phyloP scores from a whole-genome alignment of 64 coral and sea anemone genomes.

The Pachyseris speciosa region DNA sequence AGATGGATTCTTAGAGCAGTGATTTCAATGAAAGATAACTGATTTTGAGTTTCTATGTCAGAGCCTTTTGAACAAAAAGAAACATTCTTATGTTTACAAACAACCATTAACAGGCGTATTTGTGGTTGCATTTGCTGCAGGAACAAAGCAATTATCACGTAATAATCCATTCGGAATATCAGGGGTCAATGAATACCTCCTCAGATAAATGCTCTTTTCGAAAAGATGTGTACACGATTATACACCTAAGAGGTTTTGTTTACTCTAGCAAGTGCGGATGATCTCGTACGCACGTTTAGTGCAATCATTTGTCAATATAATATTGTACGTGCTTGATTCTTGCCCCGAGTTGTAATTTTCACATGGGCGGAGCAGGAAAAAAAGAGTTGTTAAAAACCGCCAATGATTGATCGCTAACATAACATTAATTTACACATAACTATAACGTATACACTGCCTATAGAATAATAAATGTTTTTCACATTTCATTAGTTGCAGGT shows the following conservation, averaged over 20 bases:
- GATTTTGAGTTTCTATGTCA: no score
- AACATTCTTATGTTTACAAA: neutral
- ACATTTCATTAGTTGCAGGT: neutral
- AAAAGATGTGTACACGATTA: neutral
- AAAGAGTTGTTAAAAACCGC: neutral
- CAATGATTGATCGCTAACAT: neutral
- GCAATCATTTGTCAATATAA: neutral
- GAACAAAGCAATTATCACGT: constrained; percentile 13
- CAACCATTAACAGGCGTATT: neutral
- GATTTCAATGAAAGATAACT: no score
- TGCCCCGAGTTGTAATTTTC: neutral
- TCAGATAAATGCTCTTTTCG: neutral
- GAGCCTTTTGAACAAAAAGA: neutral
- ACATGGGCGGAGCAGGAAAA: neutral
- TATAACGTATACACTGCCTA: neutral
- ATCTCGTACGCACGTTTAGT: neutral
- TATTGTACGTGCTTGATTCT: neutral
- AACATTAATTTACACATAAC: constrained; percentile 2
- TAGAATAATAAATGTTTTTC: constrained; percentile 7
- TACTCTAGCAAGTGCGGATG: neutral
- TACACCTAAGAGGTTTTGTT: neutral
- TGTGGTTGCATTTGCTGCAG: neutral
- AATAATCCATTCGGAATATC: neutral
- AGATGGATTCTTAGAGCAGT: neutral
- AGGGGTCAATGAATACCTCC: no score